Evolutionary conservation across 2,113 vertebrate species (phyloP).

Genomic region (Aegithalos caudatus): DNA sequence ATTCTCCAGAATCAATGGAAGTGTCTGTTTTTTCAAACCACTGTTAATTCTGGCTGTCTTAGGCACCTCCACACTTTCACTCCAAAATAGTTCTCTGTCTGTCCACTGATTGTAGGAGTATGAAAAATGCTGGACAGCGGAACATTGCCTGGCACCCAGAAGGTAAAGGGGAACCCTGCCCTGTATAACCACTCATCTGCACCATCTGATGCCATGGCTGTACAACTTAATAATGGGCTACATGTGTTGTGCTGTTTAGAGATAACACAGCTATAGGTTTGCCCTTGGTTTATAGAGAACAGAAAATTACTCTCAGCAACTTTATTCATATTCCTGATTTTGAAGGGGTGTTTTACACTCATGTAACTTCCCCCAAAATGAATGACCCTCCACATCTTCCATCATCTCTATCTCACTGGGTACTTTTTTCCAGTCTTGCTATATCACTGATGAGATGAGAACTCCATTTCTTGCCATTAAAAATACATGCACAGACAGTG

Average conservation of each 20-base stretch:
- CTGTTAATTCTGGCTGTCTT: background rate
- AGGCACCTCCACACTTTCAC: background rate
- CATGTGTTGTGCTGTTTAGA: fast-evolving
- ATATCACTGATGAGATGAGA: background rate
- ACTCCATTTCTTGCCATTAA: background rate
- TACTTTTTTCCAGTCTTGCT: background rate
- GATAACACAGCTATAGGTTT: background rate
- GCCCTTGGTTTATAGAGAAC: background rate
- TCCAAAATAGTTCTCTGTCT: background rate
- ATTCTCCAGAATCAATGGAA: background rate
- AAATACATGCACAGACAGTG: background rate
- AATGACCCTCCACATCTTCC: background rate
- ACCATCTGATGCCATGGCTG: background rate
- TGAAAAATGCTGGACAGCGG: background rate
- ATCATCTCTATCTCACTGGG: background rate
- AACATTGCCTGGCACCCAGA: background rate
- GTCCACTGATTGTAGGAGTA: background rate
- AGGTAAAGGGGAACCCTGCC: background rate
- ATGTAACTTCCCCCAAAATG: background rate
- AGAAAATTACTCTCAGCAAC: background rate
- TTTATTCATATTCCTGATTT: background rate
- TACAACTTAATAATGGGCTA: too few relatives aligned
- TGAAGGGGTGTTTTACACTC: background rate
- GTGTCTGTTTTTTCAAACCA: background rate
- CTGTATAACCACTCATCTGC: background rate